Evolutionary conservation across 2,113 vertebrate species (phyloP).

Genomic region (Acrocephalus arundinaceus): DNA sequence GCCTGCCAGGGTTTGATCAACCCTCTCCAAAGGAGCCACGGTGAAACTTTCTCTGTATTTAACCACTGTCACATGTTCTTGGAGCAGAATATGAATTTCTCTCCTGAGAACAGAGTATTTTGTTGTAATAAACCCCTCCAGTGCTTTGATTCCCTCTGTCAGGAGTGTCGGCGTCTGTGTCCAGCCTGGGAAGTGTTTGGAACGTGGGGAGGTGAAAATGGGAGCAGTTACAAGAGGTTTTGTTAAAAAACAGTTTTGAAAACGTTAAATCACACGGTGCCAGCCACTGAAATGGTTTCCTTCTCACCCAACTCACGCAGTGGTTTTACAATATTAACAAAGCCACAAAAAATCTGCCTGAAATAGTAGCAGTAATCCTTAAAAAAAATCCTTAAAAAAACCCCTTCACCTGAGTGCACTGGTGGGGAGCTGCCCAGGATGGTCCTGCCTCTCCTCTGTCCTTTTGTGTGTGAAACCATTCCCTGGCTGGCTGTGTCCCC

Average conservation of each 20-base stretch:
- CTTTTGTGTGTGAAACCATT: background rate
- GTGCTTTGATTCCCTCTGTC: constrained; percentile 21
- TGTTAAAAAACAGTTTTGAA: background rate
- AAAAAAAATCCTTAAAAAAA: background rate
- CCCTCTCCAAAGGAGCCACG: background rate
- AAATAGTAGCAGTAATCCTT: background rate
- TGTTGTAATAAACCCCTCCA: background rate
- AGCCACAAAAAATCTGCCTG: constrained; percentile 1
- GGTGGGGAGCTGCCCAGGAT: background rate
- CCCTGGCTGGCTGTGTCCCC: background rate
- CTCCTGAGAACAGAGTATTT: background rate
- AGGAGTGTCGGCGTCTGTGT: background rate
- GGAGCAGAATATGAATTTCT: constrained; percentile 3
- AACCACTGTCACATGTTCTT: constrained; percentile 14
- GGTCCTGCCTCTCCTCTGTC: background rate
- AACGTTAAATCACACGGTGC: background rate
- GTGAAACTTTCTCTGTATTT: background rate
- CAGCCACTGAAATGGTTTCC: background rate
- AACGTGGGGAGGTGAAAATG: background rate
- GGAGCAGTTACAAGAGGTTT: background rate
- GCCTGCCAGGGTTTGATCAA: background rate
- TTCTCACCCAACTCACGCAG: background rate
- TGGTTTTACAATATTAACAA: background rate
- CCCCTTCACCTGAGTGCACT: background rate
- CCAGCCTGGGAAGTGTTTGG: constrained; percentile 30